These are phyloP conservation scores for Spheniscus mendiculus DNA, from an alignment of 2,113 vertebrate species.

Conservation along the genomic window DNA sequence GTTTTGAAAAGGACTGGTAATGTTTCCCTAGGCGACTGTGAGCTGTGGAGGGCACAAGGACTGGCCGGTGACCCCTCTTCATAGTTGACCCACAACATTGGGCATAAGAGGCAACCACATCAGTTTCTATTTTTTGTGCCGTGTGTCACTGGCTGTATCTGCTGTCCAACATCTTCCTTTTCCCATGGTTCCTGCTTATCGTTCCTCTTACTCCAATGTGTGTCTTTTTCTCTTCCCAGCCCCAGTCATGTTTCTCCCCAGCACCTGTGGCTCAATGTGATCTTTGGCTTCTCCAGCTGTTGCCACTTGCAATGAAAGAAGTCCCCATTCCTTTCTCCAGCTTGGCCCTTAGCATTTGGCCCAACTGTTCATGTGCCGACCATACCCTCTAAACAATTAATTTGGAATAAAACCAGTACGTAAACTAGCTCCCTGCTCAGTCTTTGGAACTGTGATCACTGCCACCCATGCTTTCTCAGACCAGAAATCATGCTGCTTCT, in stretches of 20 bases:
- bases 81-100: background rate
- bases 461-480: background rate
- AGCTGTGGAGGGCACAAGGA: background rate
- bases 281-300: background rate
- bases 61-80: background rate
- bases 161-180: background rate
- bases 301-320: background rate
- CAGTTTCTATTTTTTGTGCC: background rate
- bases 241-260: background rate
- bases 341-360: background rate
- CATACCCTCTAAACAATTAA: background rate
- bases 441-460: background rate
- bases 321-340: background rate
- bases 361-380: background rate
- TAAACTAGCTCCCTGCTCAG: background rate
- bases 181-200: background rate
- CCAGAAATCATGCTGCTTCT: background rate
- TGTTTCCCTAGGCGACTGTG: background rate
- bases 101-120: background rate
- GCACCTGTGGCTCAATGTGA: background rate
- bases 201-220: background rate
- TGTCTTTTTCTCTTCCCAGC: background rate
- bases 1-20: background rate
- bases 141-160: background rate
- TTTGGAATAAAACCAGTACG: background rate